Base-by-base conservation (phyloP, 2,113 vertebrate species). In the Bujurquina vittata region DNA sequence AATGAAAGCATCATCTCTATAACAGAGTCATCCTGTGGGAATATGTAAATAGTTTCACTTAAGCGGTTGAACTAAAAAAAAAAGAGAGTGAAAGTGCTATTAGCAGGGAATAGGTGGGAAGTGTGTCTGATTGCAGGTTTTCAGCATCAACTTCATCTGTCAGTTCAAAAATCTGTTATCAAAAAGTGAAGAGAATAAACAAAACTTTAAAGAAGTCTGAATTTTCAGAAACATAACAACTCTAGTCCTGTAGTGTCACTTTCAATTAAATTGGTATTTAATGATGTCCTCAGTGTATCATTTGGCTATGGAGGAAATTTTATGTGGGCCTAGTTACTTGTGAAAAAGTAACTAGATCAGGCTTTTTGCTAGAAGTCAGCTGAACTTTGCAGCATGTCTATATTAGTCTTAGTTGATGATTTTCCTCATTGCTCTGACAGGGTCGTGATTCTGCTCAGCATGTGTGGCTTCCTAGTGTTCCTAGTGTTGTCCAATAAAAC, bases 1-100 rank as follows among this genome's bases (percentile, higher is more conserved):
- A 91, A 79, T 87, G 84, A 92, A 88, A 89, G 88, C 86, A 88
- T 93, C 86, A 85, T 80, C 77, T 92, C 84, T 87, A 88, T 87
- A 84, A 82, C 55, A 56, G 55, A 69, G 78, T 81, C 37, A 26
- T 91, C 89, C 73, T 54, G 12, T 83, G 87, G 87, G 89, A 90
- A 82, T 81, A 89, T 83, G 84, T 87, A 83, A 92, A 89, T 81
- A 74, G 75, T 91, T 90, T 85, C 76, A 85, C 75, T 90, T 85
- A 85, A 91, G 86, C 84, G 89, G 77, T 88, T 75, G 43, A 91
- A 89, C 80, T 86, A 57, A 83, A 85, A 74, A 81, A 88, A 80
- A 31, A 62, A 65, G 62, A 46, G 35, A 83, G 80, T 81, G 79
- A 88, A 85, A 88, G 83, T 56, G 79, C 73, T 75, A 75, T 73